These are phyloP conservation scores for Scrobipalpa atriplicella DNA, from an alignment of 2,888 invertebrate species.

Conservation along the genomic window DNA sequence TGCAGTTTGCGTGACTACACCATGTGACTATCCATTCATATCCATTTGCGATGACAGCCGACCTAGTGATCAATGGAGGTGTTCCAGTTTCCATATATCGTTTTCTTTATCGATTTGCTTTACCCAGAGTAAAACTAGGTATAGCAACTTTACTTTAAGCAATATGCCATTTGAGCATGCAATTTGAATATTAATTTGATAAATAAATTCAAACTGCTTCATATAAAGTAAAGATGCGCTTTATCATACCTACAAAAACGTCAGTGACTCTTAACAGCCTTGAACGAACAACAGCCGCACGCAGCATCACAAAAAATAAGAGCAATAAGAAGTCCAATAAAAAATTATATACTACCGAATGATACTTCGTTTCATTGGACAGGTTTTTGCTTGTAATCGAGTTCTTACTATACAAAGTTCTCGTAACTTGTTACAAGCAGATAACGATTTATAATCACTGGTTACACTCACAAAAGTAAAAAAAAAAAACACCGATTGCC, in stretches of 20 bases:
- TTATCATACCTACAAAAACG: neutral
- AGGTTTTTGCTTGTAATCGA: neutral
- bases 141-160: neutral
- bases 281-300: neutral
- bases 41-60: conserved; percentile 15
- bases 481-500: conserved; percentile 12
- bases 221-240: neutral
- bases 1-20: conserved; percentile 18
- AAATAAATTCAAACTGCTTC: conserved; percentile 1
- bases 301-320: conserved; percentile 8
- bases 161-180: neutral
- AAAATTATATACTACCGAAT: neutral
- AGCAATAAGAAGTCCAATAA: neutral
- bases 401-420: neutral
- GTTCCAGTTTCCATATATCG: conserved; percentile 40
- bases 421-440: neutral
- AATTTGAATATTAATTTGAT: neutral
- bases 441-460: conserved; percentile 16
- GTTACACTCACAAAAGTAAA: neutral
- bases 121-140: neutral
- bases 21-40: conserved; percentile 14
- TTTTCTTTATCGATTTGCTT: conserved; percentile 38
- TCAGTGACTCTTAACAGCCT: neutral
- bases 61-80: conserved; percentile 36
- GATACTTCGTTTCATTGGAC: neutral